Conservation (phyloP, 1,140 invertebrate genomes). For the Drosophila grimshawi region DNA sequence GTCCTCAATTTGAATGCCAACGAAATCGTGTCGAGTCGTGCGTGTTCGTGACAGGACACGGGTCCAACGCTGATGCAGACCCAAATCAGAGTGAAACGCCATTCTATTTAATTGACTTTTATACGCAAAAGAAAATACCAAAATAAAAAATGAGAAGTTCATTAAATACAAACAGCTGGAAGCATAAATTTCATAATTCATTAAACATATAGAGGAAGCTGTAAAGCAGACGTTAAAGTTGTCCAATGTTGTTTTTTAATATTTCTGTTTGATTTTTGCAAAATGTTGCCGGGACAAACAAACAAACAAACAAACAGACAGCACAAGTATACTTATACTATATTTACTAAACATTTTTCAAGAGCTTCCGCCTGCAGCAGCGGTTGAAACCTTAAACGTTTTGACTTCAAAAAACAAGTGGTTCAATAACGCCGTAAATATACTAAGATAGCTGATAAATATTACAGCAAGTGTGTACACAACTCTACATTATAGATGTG, state of each 20-base stretch:
- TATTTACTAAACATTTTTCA: neutral
- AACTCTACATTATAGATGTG: neutral
- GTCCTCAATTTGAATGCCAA: neutral
- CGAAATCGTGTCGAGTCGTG: neutral
- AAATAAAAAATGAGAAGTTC: constrained; percentile 12
- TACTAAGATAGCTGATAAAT: constrained; percentile 45
- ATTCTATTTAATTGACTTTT: constrained; percentile 42
- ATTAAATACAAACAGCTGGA: constrained; percentile 53
- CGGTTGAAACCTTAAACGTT: constrained; percentile 29
- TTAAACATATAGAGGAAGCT: constrained; percentile 18
- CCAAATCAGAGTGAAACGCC: neutral
- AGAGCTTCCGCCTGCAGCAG: constrained; percentile 8
- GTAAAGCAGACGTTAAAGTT: neutral
- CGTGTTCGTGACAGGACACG: no score
- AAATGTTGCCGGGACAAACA: constrained; percentile 42
- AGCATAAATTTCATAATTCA: constrained; percentile 26
- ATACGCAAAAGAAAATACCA: constrained; percentile 14
- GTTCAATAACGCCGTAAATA: constrained; percentile 64
- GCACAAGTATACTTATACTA: neutral
- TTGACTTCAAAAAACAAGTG: constrained; percentile 38
- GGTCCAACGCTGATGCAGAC: no score
- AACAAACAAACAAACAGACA: constrained; percentile 19
- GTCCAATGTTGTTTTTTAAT: constrained; percentile 4
- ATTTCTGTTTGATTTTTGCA: constrained; percentile 33
- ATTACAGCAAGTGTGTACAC: constrained; percentile 3